Evolutionary conservation across 2,888 invertebrate species (phyloP).

Genomic region (Microctonus brassicae): DNA sequence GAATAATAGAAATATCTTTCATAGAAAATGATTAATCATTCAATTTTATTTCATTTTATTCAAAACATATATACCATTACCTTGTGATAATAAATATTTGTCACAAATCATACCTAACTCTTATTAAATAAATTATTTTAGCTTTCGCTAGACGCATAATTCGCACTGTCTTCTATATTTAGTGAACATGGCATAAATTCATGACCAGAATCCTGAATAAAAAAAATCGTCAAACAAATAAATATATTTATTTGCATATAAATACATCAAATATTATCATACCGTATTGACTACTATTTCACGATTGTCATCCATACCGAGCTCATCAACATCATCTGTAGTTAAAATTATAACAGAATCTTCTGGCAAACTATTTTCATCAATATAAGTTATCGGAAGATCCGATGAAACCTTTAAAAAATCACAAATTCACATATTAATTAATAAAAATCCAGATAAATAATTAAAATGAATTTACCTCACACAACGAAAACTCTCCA

Average conservation of each 20-base stretch:
- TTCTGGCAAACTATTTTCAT: constrained; percentile 63
- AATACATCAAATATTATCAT: constrained; percentile 30
- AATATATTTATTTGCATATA: background rate
- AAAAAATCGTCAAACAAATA: background rate
- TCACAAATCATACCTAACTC: background rate
- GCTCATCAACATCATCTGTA: constrained; percentile 59
- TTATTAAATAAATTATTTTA: constrained; percentile 45
- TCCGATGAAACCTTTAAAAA: constrained; percentile 59
- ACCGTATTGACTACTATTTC: constrained; percentile 64
- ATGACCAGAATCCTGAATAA: constrained; percentile 33
- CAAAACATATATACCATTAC: constrained; percentile 1
- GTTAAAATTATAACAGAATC: constrained; percentile 68
- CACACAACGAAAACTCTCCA: constrained; percentile 51
- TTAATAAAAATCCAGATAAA: background rate
- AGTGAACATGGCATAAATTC: constrained; percentile 60
- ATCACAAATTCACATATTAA: no score
- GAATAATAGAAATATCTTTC: background rate
- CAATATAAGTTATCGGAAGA: constrained; percentile 66
- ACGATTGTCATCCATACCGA: constrained; percentile 60
- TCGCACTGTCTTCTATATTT: constrained; percentile 55
- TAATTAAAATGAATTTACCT: constrained; percentile 43
- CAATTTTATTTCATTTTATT: background rate
- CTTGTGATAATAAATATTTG: background rate
- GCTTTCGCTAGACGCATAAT: constrained; percentile 55
- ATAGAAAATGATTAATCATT: background rate